Evolutionary conservation across 1,140 invertebrate species (phyloP), one percentile per base, ranked within the genome.

Genomic region (Cydia fagiglandana): DNA sequence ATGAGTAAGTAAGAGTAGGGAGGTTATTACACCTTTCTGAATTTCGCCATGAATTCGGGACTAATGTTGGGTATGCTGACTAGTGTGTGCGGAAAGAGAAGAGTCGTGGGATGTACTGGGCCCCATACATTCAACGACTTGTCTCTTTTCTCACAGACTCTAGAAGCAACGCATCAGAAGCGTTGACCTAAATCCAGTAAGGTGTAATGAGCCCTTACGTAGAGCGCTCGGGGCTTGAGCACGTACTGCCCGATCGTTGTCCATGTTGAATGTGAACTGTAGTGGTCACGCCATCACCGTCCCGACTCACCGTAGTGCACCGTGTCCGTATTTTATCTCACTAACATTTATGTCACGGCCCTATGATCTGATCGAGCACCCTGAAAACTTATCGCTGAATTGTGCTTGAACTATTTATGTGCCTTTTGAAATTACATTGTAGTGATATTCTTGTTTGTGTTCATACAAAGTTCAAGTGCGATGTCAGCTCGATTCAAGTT

Each of bases 231-330:
- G 83, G 81, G 80, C 82, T 81, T 75, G 81, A 76, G 73, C 81
- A 77, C 77, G 79, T 75, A 78, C 76, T 76, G 66, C 45, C 74
- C 66, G 30, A 38, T 20, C 70, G 45, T n/a, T 41, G 68, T 82
- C 79, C 79, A 84, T 88, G 84, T 88, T 91, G 83, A 87, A 89
- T 91, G 87, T 90, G 87, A 88, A 90, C 86, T 87, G 88, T 91
- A 90, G 88, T 84, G 82, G 78, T 83, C 76, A 66, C 41, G n/a
- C 56, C 47, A 47, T 28, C 13, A 24, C 17, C 56, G 53, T 64
- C 34, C 30, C 9, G 6, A 17, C 0, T 50, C 28, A 64, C 24
- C 9, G 24, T 85, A 86, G 80, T 80, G 83, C 84, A 84, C 81
- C 79, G 76, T 81, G 77, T 82, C 77, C 53, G 78, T 77, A 24